Conservation (phyloP, 2,888 invertebrate species). For the Sesia bembeciformis region DNA sequence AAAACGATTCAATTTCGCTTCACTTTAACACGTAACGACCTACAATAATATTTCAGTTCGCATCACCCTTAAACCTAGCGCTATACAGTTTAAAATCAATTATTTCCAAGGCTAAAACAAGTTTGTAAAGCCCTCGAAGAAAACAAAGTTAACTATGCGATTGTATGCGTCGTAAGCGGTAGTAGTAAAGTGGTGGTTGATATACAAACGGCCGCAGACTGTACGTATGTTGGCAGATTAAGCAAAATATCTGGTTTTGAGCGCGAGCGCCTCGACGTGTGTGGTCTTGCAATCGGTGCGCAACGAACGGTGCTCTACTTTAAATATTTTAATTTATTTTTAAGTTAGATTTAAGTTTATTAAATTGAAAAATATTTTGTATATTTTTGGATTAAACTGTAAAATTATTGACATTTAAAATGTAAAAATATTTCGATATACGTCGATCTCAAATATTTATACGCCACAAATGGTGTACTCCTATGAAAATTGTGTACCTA, state of each 20-base stretch:
- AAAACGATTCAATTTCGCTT: slow-evolving; percentile 24
- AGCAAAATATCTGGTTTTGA: slow-evolving; percentile 16
- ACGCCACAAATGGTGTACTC: too few species aligned
- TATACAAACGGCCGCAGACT: background rate
- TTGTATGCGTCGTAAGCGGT: background rate
- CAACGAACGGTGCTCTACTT: slow-evolving; percentile 18
- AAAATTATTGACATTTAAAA: too few species aligned
- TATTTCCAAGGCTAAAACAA: background rate
- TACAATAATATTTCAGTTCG: background rate
- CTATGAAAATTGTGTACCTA: too few species aligned
- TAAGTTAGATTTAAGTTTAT: background rate
- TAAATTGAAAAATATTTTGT: too few species aligned
- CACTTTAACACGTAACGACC: slow-evolving; percentile 11
- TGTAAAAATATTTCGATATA: too few species aligned
- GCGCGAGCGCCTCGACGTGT: slow-evolving; percentile 19
- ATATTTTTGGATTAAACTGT: too few species aligned
- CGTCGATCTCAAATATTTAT: too few species aligned
- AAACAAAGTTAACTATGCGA: slow-evolving; percentile 3
- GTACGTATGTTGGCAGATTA: slow-evolving; percentile 10
- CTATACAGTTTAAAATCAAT: background rate
- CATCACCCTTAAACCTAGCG: background rate
- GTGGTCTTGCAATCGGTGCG: slow-evolving; percentile 16
- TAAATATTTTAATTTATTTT: background rate
- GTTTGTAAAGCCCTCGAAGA: slow-evolving; percentile 2
- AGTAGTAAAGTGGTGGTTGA: background rate